Base-by-base conservation (phyloP, 2,888 invertebrate genomes). In the Watsonalla binaria region DNA sequence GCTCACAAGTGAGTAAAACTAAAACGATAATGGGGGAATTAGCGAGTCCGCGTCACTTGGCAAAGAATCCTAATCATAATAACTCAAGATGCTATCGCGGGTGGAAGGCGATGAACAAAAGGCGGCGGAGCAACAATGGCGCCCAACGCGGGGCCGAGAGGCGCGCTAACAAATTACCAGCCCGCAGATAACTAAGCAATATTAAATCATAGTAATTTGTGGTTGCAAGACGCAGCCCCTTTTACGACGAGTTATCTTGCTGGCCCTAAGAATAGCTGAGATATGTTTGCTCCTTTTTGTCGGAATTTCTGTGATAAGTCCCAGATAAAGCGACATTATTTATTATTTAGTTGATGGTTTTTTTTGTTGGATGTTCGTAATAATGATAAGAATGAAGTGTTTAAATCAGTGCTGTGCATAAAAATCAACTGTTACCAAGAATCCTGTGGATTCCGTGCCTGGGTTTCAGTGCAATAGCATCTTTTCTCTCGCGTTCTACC, bases 191-290 rank as follows among this genome's bases (percentile, higher is more conserved):
- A 89, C 89, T 90, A 88, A 86, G 88, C 87, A 88, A 89, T 90
- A 90, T 90, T 90, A 90, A 90, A 90, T 90, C 90, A 89, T 87
- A 89, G 86, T 87, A 90, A 90, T 90, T 90, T 90, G 88, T 87
- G 87, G 85, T 77, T 78, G 82, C 83, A 82, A 82, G 80, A 82
- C 86, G 77, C 77, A 79, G 77, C 78, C 84, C 82, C 82, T 78
- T 82, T 80, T 69, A 68, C 72, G 72, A 71, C 74, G 74, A 78
- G 74, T 80, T 81, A 86, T 86, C 84, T 82, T 73, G 65, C 70
- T 68, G 65, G 66, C 65, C 69, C 70, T 65, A 65, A 70, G 65
- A 72, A 65, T 66, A 60, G 61, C 61, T 67, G 56, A 76, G 68
- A 76, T 74, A 75, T 76, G 76, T 78, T 74, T 67, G 70, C 68